Evolutionary conservation across 2,888 invertebrate species (phyloP), one percentile per base, ranked within the genome.

Genomic region (Hesperia comma): DNA sequence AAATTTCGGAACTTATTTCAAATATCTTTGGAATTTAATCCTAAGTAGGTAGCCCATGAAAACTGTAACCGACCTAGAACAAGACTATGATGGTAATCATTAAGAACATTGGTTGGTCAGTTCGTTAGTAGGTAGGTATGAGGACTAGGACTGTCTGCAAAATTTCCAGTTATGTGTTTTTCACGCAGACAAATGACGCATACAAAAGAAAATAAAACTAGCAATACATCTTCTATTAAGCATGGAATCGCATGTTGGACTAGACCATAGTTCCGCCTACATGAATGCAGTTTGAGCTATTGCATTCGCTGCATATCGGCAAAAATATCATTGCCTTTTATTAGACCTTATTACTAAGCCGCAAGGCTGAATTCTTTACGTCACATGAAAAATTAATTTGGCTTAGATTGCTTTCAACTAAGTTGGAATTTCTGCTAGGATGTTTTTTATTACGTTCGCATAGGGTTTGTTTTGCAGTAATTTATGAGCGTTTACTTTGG

Each of bases 161-260:
- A 37, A n/a, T n/a, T n/a, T 12, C 12, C 8, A 2, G 37, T 0
- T 37, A 12, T 37, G 12, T 10, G 1, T 17, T n/a, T 26, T 15
- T 46, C 43, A 15, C 15, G 26, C 32, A 32, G 26, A 2, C 10
- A 37, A 33, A 63, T 60, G 53, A 54, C 41, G 33, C 53, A 17
- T 57, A 57, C 15, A 37, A 60, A 32, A 26, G 4, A 58, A 54
- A 53, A 61, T 21, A 51, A 43, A 66, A 66, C 60, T 19, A 2
- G 40, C 60, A 60, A 60, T 60, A 58, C 49, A 43, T 43, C 43
- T 60, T 53, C 37, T 43, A 64, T 53, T 58, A 53, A 56, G 58
- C 53, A 41, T 19, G 58, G 49, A 67, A 70, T 71, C 57, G 68
- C 68, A 70, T 69, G 70, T 70, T 62, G 60, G 64, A 68, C 68